Conservation (phyloP, 2,888 invertebrate species). For the Hofmannophila pseudospretella region DNA sequence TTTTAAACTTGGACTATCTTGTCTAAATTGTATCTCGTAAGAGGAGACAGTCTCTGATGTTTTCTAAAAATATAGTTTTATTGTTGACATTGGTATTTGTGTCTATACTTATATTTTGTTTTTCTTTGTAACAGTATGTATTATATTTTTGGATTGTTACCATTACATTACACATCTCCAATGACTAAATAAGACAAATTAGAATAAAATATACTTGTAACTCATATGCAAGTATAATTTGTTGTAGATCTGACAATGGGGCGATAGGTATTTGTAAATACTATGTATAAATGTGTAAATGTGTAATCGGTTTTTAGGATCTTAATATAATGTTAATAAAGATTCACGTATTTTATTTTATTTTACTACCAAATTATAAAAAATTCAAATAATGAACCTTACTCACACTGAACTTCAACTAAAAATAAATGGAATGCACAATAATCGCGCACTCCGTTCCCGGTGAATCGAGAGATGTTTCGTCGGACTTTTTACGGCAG, state of each 20-base stretch:
- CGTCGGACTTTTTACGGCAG: no score
- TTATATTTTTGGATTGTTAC: constrained; percentile 15
- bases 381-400: no score
- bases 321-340: constrained; percentile 10
- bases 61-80: background rate
- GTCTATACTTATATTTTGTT: no score
- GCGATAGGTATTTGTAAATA: constrained; percentile 40
- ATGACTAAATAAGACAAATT: background rate
- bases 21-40: no score
- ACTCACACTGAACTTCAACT: no score
- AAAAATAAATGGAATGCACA: no score
- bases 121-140: constrained; percentile 6
- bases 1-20: no score
- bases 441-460: no score
- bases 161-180: constrained; percentile 2
- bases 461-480: no score
- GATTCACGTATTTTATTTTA: constrained; percentile 2
- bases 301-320: constrained; percentile 13
- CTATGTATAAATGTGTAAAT: constrained; percentile 26
- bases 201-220: no score
- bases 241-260: constrained; percentile 12
- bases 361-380: no score
- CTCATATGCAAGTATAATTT: background rate
- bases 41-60: no score
- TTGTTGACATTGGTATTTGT: background rate